Conservation (phyloP, 2,113 vertebrate species). For the Triplophysa rosa region DNA sequence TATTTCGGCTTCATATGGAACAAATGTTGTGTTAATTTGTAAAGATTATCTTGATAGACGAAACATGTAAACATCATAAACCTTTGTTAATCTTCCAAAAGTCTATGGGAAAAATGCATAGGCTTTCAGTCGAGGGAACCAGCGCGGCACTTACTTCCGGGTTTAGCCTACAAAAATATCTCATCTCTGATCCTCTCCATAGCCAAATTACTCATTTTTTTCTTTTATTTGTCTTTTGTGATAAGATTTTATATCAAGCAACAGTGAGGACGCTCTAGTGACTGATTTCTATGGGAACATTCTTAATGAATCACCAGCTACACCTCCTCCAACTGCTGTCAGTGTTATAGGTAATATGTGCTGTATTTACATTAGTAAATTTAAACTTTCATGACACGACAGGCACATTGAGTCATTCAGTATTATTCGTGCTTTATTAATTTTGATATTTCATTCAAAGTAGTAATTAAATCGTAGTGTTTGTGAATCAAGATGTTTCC, state of each 20-base stretch:
- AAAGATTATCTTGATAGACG: no score
- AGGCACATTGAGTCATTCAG: not conserved
- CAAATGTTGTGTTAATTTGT: no score
- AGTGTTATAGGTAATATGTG: conserved; percentile 41
- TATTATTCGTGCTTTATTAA: not conserved
- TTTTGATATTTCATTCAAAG: no score
- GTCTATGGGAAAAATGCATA: no score
- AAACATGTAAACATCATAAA: no score
- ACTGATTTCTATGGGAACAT: conserved; percentile 39
- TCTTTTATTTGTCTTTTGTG: not conserved
- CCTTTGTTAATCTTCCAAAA: no score
- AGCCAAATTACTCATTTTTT: not conserved
- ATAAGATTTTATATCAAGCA: conserved; percentile 66
- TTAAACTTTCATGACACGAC: not conserved
- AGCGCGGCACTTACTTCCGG: no score
- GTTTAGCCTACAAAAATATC: no score
- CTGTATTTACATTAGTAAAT: not conserved
- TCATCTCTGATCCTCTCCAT: no score
- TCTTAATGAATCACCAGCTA: conserved; percentile 44
- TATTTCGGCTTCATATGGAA: no score
- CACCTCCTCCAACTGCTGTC: conserved; percentile 44
- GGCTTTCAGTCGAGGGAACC: no score
- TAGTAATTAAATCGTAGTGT: no score
- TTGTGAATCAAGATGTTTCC: conserved; percentile 2
- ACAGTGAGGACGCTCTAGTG: conserved; percentile 47